A percentile compares a stretch with the other conserved stretches of the same genome.
phyloP scores from a whole-genome alignment of 1,140 invertebrate genomes.

The Cherax quadricarinatus region DNA sequence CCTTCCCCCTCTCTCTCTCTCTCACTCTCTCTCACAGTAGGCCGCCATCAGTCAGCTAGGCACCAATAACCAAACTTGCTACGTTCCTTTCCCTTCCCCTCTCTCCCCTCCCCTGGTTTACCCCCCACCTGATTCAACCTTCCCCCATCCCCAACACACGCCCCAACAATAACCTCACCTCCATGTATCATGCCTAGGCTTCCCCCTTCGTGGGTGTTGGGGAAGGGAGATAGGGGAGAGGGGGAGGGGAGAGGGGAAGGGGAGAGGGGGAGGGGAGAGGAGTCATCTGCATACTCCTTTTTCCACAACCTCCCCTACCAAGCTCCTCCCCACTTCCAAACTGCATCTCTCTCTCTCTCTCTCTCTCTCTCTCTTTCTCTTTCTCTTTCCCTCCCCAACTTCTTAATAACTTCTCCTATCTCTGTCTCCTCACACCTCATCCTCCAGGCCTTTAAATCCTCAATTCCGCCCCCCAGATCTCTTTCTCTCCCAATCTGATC shows the following conservation, averaged over 20 bases:
- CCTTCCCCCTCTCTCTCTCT: too few relatives aligned
- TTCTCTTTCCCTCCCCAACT: background rate
- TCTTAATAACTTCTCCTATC: background rate
- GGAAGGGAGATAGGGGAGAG: too few relatives aligned
- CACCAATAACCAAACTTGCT: background rate
- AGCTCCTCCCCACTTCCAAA: background rate
- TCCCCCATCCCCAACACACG: background rate
- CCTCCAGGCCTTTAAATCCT: background rate
- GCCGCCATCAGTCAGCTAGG: background rate
- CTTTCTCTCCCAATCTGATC: background rate
- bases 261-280: too few relatives aligned
- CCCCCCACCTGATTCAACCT: background rate
- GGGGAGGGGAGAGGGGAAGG: too few relatives aligned
- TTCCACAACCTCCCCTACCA: background rate
- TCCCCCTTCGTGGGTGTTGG: background rate
- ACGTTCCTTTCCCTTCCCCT: background rate
- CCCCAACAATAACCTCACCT: background rate
- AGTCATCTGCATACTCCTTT: too few relatives aligned
- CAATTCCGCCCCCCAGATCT: background rate
- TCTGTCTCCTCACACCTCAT: background rate
- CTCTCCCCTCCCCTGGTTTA: too few relatives aligned
- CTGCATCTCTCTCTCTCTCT: background rate
- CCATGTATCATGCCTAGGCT: too few relatives aligned
- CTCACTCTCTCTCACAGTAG: too few relatives aligned
- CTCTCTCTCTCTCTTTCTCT: background rate